Base-by-base conservation (phyloP, 2,888 invertebrate species). In the Syrista parreyssii region DNA sequence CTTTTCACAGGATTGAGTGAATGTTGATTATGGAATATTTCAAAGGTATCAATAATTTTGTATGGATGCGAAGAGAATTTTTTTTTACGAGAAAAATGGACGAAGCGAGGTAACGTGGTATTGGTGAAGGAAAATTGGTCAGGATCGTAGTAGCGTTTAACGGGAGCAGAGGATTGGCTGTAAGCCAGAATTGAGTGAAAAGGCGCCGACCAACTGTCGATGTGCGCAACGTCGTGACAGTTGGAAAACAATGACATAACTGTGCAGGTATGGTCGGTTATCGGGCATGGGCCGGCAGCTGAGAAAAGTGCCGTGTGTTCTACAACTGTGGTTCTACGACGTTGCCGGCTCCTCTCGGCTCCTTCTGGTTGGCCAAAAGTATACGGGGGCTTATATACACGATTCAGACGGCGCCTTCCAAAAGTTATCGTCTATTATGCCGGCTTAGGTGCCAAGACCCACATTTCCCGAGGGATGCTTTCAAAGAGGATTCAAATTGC, bases 231-330 rank as follows among this genome's bases (percentile, higher is more conserved):
- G 75, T 78, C 79, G 76, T 82, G 85, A 84, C 84, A 84, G 85
- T 84, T 84, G 83, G 81, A 84, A 84, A 86, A 86, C 85, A 85
- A 85, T 84, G 83, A 77, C 77, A 55, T 34, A 77, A 77, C 74
- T 23, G 68, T 73, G 68, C 55, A 40, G 35, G 34, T 34, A 35
- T n/a, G 77, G 73, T 77, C 68, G 68, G 77, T 77, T 77, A 77
- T 77, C 77, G 33, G 76, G 73, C 31, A 71, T 40, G 30, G 55
- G 32, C 72, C 35, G 68, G 77, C 68, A 77, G 77, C 77, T 75
- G 74, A 74, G 32, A 68, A 77, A 74, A 36, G 34, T 74, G 74
- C 36, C 74, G 74, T 71, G 71, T 71, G 71, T 71, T 71, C 71
- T 71, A 71, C 71, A 71, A 71, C 74, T 35, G 74, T 23, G 74